phyloP scores from a whole-genome alignment of 1,140 invertebrate genomes.

The Coenobita brevimanus region DNA sequence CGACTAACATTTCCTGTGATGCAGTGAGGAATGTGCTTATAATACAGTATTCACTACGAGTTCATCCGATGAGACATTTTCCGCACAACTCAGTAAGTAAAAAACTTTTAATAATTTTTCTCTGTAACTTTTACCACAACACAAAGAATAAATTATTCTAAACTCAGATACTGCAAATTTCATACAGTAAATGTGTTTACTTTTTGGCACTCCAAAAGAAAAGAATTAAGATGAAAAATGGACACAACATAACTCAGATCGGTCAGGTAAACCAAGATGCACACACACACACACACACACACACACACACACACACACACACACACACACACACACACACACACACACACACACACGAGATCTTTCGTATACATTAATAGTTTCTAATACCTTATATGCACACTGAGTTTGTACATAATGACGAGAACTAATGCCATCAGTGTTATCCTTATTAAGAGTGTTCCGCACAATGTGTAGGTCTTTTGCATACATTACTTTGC shows the following conservation, averaged over 20 bases:
- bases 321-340: conserved; percentile 5
- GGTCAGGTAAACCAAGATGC: background rate
- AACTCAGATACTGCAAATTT: conserved; percentile 12
- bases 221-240: conserved; percentile 8
- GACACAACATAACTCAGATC: background rate
- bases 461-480: background rate
- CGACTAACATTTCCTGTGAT: too few relatives aligned
- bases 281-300: conserved; percentile 25
- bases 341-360: conserved; percentile 36
- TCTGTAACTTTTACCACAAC: conserved; percentile 10
- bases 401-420: conserved; percentile 52
- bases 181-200: background rate
- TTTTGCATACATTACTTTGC: too few relatives aligned
- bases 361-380: conserved; percentile 54
- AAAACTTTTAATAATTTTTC: too few relatives aligned
- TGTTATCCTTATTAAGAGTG: background rate
- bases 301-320: conserved; percentile 6
- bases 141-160: background rate
- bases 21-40: too few relatives aligned
- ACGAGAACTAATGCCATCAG: conserved; percentile 41
- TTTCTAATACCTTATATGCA: conserved; percentile 47
- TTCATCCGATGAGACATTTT: too few relatives aligned
- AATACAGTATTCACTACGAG: too few relatives aligned
- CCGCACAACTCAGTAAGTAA: too few relatives aligned
- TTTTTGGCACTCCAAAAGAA: conserved; percentile 55